phyloP scores from a whole-genome alignment of 2,797 vertebrate species.

The Semaprochilodus insignis region DNA sequence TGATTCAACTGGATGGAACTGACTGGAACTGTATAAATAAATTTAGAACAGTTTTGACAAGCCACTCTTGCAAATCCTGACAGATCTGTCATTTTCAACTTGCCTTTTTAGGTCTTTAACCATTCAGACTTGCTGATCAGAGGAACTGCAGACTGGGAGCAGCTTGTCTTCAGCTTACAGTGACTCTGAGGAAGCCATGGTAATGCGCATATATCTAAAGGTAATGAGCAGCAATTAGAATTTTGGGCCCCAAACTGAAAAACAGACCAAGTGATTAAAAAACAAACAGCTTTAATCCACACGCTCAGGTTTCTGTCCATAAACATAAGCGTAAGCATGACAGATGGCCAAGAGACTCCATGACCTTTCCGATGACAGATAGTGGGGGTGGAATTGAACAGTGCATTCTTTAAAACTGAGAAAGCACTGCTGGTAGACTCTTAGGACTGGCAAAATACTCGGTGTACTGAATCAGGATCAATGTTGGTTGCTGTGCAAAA shows the following conservation, averaged over 20 bases:
- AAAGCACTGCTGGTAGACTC: not conserved
- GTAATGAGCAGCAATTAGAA: slow-evolving; percentile 34
- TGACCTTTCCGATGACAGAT: slow-evolving; percentile 26
- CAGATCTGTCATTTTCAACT: not conserved
- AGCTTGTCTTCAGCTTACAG: not conserved
- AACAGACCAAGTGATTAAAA: not conserved
- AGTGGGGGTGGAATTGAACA: not conserved
- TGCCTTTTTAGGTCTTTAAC: not conserved
- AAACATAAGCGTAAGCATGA: not conserved
- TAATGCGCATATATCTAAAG: slow-evolving; percentile 20
- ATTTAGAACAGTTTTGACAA: not conserved
- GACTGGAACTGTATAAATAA: not conserved
- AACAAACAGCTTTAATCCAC: slow-evolving; percentile 10
- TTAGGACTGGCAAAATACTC: not conserved
- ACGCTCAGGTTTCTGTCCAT: slow-evolving; percentile 13
- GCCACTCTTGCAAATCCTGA: not conserved
- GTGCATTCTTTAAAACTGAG: not conserved
- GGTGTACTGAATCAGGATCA: no score
- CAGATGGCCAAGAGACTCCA: slow-evolving; percentile 5
- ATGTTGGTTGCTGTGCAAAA: no score
- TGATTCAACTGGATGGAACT: not conserved
- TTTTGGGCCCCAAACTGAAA: not conserved
- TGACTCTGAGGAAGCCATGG: not conserved
- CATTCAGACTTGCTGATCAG: not conserved
- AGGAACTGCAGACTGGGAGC: not conserved